These are phyloP conservation scores for Drosophila pseudoananassae DNA, from an alignment of 1,140 invertebrate species.

Conservation along the genomic window DNA sequence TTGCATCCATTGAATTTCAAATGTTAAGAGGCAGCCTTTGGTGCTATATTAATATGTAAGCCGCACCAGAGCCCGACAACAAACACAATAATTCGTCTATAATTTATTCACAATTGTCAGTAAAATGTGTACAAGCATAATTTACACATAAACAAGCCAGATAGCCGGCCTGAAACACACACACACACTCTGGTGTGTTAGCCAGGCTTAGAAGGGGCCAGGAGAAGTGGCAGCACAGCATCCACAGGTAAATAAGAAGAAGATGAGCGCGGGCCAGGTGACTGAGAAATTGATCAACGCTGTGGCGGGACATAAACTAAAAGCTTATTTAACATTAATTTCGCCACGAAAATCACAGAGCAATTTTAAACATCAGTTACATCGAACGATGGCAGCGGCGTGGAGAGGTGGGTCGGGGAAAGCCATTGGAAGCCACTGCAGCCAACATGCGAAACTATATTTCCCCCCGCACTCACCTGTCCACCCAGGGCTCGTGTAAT, in stretches of 20 bases:
- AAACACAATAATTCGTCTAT: conserved; percentile 79
- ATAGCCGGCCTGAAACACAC: conserved; percentile 52
- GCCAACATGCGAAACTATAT: conserved; percentile 64
- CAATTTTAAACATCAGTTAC: conserved; percentile 81
- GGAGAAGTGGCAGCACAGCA: conserved; percentile 14
- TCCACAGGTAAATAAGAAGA: conserved; percentile 35
- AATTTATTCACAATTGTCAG: conserved; percentile 81
- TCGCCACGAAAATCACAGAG: conserved; percentile 82
- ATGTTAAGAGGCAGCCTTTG: conserved; percentile 46
- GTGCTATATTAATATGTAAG: conserved; percentile 75
- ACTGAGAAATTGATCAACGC: conserved; percentile 81
- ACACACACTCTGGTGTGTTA: conserved; percentile 18
- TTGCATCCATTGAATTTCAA: conserved; percentile 55
- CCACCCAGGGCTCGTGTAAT: conserved; percentile 59
- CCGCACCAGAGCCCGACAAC: conserved; percentile 18
- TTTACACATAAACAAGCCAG: conserved; percentile 80
- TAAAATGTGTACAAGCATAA: conserved; percentile 83
- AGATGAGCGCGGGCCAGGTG: conserved; percentile 62
- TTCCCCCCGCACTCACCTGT: conserved; percentile 24
- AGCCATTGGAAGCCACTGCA: conserved; percentile 54
- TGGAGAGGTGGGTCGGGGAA: neutral
- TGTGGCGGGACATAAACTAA: conserved; percentile 82
- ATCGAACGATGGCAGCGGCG: conserved; percentile 13
- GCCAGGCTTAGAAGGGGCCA: conserved; percentile 26
- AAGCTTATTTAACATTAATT: conserved; percentile 83